phyloP scores from a whole-genome alignment of 2,888 invertebrate genomes.

The Nycteola revayana region DNA sequence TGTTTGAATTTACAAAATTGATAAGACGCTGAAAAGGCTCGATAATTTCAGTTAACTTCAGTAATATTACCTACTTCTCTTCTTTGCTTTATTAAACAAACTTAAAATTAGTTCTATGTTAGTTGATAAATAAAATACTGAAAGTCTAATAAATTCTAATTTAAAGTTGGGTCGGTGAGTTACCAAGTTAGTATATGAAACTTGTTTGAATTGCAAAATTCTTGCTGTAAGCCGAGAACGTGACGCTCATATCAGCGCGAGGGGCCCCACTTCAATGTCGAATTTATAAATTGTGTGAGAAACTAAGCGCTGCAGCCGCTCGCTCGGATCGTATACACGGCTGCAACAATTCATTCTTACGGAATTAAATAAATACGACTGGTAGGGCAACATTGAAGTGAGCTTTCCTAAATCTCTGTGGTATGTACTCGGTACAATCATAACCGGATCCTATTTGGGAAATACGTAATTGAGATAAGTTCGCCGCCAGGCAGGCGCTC shows the following conservation, averaged over 20 bases:
- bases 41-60: no score
- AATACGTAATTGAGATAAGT: constrained; percentile 60
- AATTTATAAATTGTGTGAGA: constrained; percentile 32
- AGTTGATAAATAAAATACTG: constrained; percentile 22
- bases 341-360: no score
- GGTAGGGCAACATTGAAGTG: constrained; percentile 19
- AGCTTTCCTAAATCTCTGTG: constrained; percentile 49
- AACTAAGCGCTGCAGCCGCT: constrained; percentile 21
- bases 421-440: constrained; percentile 44
- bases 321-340: no score
- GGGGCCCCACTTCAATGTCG: constrained; percentile 38
- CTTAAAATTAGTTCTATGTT: constrained; percentile 31
- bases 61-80: no score
- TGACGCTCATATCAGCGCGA: constrained; percentile 47
- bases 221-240: constrained; percentile 46
- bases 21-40: no score
- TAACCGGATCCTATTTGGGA: constrained; percentile 61
- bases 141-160: constrained; percentile 45
- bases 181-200: constrained; percentile 47
- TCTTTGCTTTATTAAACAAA: constrained; percentile 15
- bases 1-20: no score
- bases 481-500: constrained; percentile 65
- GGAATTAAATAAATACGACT: constrained; percentile 19
- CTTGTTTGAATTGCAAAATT: constrained; percentile 58
- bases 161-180: constrained; percentile 49